Conservation (phyloP, 2,113 vertebrate genomes). For the Triplophysa dalaica region DNA sequence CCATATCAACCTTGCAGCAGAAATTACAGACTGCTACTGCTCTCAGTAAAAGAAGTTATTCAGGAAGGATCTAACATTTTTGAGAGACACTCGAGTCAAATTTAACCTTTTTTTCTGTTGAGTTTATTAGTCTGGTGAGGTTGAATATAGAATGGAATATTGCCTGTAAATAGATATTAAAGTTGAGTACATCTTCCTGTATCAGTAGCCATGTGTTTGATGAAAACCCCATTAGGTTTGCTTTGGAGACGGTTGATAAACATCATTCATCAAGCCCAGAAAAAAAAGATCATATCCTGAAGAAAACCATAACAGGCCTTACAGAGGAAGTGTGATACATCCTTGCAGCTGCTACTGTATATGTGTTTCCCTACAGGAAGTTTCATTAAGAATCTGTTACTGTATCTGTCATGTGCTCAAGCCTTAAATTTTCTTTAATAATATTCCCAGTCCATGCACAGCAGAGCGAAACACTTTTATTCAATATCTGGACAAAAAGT, state of each 20-base stretch:
- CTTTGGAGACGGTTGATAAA: neutral
- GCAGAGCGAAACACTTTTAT: no score
- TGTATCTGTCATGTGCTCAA: neutral
- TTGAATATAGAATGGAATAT: neutral
- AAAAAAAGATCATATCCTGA: slow-evolving; percentile 9
- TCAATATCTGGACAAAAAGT: no score
- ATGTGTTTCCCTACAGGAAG: neutral
- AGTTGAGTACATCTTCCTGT: neutral
- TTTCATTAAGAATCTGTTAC: neutral
- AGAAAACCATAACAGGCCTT: neutral
- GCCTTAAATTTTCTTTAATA: neutral
- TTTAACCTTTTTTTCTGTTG: neutral
- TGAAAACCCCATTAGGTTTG: neutral
- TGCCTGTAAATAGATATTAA: neutral
- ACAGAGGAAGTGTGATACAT: slow-evolving; percentile 31
- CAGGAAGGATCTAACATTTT: neutral
- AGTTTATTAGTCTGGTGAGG: neutral
- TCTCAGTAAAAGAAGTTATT: neutral
- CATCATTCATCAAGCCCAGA: neutral
- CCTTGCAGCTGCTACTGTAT: neutral
- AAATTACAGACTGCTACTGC: neutral
- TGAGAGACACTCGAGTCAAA: neutral
- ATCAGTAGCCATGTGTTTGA: neutral
- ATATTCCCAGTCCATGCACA: neutral
- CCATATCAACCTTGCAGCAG: neutral